A percentile compares a stretch with the other conserved stretches of the same genome.
Conservation (phyloP, 2,888 invertebrate species). For the Phasia obesa region DNA sequence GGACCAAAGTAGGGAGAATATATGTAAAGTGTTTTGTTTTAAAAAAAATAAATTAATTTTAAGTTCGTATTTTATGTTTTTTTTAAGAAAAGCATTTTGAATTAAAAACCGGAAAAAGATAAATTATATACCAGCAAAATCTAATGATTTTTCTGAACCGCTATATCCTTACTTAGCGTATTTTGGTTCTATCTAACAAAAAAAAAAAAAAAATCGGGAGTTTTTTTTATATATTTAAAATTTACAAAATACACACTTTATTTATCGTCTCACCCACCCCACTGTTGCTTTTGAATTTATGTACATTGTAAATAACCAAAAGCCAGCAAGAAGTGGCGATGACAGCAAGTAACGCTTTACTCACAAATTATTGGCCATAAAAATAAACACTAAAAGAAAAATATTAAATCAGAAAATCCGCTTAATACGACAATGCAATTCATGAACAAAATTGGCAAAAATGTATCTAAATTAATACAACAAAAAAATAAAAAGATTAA, state of each 20-base stretch:
- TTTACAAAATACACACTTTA: no score
- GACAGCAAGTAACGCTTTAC: slow-evolving; percentile 34
- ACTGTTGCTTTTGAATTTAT: background rate
- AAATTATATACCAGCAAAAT: no score
- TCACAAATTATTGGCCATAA: slow-evolving; percentile 46
- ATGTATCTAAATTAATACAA: slow-evolving; percentile 27
- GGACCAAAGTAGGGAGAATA: background rate
- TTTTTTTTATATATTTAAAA: no score
- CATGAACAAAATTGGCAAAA: slow-evolving; percentile 41
- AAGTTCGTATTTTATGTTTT: no score
- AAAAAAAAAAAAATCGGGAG: no score
- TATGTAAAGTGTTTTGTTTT: no score
- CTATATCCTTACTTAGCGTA: no score
- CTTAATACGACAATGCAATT: slow-evolving; percentile 53
- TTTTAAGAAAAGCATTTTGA: no score
- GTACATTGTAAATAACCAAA: background rate
- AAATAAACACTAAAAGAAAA: slow-evolving; percentile 33
- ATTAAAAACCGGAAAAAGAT: no score
- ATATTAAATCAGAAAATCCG: slow-evolving; percentile 42
- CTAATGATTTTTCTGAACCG: no score
- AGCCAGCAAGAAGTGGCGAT: background rate
- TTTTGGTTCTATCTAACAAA: no score
- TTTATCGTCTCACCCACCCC: background rate
- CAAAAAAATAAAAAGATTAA: slow-evolving; percentile 1
- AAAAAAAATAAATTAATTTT: no score